Base-by-base conservation (phyloP, 2,113 vertebrate genomes). In the Callipepla californica region DNA sequence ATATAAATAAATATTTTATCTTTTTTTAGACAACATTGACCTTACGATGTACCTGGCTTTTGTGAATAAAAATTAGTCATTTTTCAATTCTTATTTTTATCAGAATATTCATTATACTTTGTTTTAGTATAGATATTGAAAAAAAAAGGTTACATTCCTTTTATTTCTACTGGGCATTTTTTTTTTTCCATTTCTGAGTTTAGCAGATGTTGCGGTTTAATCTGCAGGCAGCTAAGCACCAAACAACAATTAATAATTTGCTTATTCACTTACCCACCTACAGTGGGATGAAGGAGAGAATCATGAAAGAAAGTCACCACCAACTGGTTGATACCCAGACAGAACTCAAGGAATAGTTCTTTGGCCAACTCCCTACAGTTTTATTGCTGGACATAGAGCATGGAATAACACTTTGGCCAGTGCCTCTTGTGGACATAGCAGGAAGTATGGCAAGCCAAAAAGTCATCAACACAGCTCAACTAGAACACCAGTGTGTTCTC, bases 21-120 rank as follows among this genome's bases (percentile, higher is more conserved):
- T 42, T 14, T 65, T 30, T 6, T 65, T 38, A 28, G 1, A 9
- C 8, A 68, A 17, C 2, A 40, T 7, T 57, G 2, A 1, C 32
- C 79, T 45, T 40, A 61, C 25, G 72, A 40, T 32, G 25, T 9
- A 4, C 36, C 53, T 20, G 18, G 2, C 1, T 65, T 94, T 75
- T 69, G 61, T 34, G 1, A 61, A 44, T 51, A 23, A 83, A 59
- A 61, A n/a, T 13, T 2, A 25, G 6, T 13, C 0, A 9, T 23
- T 15, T 8, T 26, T 12, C 34, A 13, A 3, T 40, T 30, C 5
- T 30, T 66, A 7, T 48, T 63, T 61, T 50, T 59, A 94, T 53
- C 2, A 0, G 12, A 82, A 53, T 40, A 3, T 0, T 61, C 4
- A 15, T n/a, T 67, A 28, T 20, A 3, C 2, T 74, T 45, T 58